Evolutionary conservation across 2,888 invertebrate species (phyloP).

Genomic region (Parasteatoda lunata): DNA sequence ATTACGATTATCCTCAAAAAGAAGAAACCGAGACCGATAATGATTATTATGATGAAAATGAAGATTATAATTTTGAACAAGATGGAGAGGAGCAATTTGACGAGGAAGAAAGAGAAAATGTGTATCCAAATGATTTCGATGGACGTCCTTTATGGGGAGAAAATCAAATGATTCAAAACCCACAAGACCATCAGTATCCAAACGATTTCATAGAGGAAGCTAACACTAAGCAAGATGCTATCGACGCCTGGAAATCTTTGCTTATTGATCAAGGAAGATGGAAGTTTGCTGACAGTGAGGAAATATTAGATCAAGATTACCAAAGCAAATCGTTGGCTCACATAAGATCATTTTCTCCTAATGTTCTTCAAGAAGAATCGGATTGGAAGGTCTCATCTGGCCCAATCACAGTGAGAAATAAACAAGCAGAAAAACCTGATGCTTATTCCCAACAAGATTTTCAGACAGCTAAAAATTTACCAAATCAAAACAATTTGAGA

Average conservation of each 20-base stretch:
- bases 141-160: constrained; percentile 46
- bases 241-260: constrained; percentile 48
- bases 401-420: not conserved
- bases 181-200: not conserved
- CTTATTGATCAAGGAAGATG: constrained; percentile 26
- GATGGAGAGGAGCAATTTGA: constrained; percentile 9
- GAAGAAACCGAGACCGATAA: not conserved
- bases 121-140: constrained; percentile 19
- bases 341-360: not conserved
- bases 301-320: not conserved
- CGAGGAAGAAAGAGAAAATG: not conserved
- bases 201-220: constrained; percentile 9
- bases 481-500: not conserved
- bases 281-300: constrained; percentile 9
- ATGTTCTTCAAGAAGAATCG: not conserved
- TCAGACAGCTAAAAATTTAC: not conserved
- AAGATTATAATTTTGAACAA: constrained; percentile 31
- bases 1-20: constrained; percentile 29
- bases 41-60: constrained; percentile 11
- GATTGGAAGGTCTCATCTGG: constrained; percentile 13
- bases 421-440: not conserved
- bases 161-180: constrained; percentile 28
- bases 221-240: constrained; percentile 56
- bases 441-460: not conserved
- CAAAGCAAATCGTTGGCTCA: not conserved